Conservation (phyloP, 2,888 invertebrate species). For the Scrobipalpa costella region DNA sequence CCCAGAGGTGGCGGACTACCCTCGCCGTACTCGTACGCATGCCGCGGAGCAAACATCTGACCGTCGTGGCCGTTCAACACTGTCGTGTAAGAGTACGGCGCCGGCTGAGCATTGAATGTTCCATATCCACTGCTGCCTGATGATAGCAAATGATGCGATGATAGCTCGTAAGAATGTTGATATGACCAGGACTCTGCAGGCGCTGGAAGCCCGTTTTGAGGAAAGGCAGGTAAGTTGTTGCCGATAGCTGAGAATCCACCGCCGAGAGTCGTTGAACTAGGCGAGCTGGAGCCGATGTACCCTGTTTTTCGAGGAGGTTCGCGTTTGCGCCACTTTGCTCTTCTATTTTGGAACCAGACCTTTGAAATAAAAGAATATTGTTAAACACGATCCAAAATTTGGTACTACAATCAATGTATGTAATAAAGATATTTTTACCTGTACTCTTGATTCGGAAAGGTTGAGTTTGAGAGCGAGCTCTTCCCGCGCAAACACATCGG, state of each 20-base stretch:
- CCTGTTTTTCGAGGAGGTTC: constrained; percentile 96
- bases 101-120: constrained; percentile 82
- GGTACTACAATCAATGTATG: background rate
- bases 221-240: constrained; percentile 76
- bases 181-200: constrained; percentile 91
- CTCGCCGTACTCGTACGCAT: constrained; percentile 81
- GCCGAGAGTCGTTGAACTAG: constrained; percentile 84
- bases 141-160: constrained; percentile 88
- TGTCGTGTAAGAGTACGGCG: constrained; percentile 83
- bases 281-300: constrained; percentile 86
- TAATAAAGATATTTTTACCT: constrained; percentile 51
- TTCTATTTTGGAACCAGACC: constrained; percentile 94
- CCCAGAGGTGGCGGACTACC: constrained; percentile 84
- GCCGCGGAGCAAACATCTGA: constrained; percentile 85
- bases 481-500: constrained; percentile 97
- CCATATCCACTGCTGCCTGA: constrained; percentile 85
- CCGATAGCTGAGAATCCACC: constrained; percentile 81
- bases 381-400: background rate
- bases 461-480: constrained; percentile 95
- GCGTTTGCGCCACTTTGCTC: constrained; percentile 96
- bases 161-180: constrained; percentile 88
- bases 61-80: constrained; percentile 87
- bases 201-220: constrained; percentile 82
- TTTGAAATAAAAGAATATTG: constrained; percentile 35
- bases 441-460: constrained; percentile 87